Conservation (phyloP, 2,797 vertebrate genomes). For the Tamandua tetradactyla region DNA sequence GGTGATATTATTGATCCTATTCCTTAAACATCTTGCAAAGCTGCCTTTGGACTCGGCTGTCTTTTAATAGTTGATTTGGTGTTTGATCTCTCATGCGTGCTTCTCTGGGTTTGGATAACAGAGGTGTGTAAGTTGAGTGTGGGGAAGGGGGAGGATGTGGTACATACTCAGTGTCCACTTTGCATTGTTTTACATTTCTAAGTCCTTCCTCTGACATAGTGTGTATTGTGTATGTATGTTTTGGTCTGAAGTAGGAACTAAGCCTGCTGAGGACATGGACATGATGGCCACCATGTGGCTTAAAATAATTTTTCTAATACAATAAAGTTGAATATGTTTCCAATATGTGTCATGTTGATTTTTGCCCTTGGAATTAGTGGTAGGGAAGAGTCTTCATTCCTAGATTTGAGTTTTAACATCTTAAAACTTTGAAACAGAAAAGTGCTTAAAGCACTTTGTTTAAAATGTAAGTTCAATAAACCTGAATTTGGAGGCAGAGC, state of each 20-base stretch:
- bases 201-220: neutral
- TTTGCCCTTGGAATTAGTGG: slow-evolving; percentile 21
- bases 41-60: neutral
- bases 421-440: slow-evolving; percentile 6
- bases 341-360: slow-evolving; percentile 31
- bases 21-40: neutral
- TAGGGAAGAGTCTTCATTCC: neutral
- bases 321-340: slow-evolving; percentile 73
- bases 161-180: neutral
- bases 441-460: neutral
- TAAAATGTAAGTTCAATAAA: neutral
- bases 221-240: neutral
- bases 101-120: neutral
- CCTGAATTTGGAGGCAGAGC: neutral
- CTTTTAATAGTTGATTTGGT: neutral
- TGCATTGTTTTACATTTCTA: slow-evolving; percentile 20
- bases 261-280: neutral
- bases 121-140: neutral
- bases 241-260: neutral
- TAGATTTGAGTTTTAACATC: slow-evolving; percentile 13
- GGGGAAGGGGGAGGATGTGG: neutral
- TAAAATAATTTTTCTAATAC: slow-evolving; percentile 63
- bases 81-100: neutral
- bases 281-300: slow-evolving; percentile 74
- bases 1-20: neutral